Evolutionary conservation across 1,140 invertebrate genomes (phyloP).

Genomic region (Teleogryllus occipitalis): DNA sequence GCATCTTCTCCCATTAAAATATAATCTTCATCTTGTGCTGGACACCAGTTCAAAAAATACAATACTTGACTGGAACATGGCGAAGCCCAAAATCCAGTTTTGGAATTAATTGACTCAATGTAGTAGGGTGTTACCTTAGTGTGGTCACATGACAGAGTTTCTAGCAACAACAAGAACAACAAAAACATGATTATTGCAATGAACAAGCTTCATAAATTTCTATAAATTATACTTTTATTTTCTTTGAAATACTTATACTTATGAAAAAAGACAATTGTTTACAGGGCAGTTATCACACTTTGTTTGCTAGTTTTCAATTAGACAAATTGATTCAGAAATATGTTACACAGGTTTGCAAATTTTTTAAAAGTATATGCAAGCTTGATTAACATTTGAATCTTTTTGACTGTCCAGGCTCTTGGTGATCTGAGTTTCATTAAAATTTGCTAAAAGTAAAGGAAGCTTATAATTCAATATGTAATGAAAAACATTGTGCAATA

Average conservation of each 20-base stretch:
- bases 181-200: not conserved
- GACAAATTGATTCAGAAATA: not conserved
- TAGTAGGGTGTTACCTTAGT: slow-evolving; percentile 82
- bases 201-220: not conserved
- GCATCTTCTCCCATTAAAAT: slow-evolving; percentile 76
- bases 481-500: no score
- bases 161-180: slow-evolving; percentile 41
- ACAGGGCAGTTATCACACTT: not conserved
- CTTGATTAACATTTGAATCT: no score
- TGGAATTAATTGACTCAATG: slow-evolving; percentile 73
- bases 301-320: not conserved
- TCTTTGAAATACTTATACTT: not conserved
- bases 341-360: not conserved
- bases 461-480: no score
- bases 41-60: slow-evolving; percentile 72
- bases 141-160: slow-evolving; percentile 77
- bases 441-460: no score
- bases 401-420: no score
- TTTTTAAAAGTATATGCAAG: no score
- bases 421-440: no score
- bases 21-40: slow-evolving; percentile 63
- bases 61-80: slow-evolving; percentile 70
- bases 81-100: slow-evolving; percentile 69
- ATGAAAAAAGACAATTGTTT: not conserved
- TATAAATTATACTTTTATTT: not conserved